A percentile compares a stretch with the other conserved stretches of the same genome.
Conservation (phyloP, 2,888 invertebrate species). For the Cheiracanthium punctorium region DNA sequence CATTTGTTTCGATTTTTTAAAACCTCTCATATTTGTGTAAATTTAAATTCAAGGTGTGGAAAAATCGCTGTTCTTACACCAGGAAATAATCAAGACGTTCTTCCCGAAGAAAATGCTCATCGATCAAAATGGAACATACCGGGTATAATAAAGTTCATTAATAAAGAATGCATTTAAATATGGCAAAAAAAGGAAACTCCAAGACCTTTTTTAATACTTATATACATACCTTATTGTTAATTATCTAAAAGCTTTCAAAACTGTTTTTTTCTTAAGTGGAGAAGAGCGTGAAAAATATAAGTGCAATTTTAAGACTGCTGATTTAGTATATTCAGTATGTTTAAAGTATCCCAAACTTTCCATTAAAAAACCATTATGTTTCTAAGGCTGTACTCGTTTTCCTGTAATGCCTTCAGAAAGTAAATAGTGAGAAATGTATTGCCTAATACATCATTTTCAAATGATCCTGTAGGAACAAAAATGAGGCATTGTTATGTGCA, state of each 20-base stretch:
- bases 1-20: no score
- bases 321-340: neutral
- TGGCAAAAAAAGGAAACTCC: neutral
- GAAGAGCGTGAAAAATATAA: neutral
- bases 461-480: constrained; percentile 9
- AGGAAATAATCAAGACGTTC: no score
- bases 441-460: constrained; percentile 23
- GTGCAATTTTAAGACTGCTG: neutral
- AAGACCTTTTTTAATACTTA: neutral
- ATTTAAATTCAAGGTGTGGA: no score
- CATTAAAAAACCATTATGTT: neutral
- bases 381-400: neutral
- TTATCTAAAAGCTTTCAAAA: neutral
- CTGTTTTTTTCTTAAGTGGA: neutral
- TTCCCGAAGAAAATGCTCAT: no score
- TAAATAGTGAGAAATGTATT: constrained; percentile 20
- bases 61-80: no score
- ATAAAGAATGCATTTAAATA: no score
- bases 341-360: neutral
- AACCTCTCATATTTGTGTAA: no score
- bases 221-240: neutral
- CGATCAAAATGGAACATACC: no score
- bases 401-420: neutral
- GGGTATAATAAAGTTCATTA: no score
- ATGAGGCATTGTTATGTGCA: constrained; percentile 2